A percentile compares a stretch with the other conserved stretches of the same genome.
phyloP scores from a whole-genome alignment of 2,888 invertebrate species.

The Tiphia femorata region DNA sequence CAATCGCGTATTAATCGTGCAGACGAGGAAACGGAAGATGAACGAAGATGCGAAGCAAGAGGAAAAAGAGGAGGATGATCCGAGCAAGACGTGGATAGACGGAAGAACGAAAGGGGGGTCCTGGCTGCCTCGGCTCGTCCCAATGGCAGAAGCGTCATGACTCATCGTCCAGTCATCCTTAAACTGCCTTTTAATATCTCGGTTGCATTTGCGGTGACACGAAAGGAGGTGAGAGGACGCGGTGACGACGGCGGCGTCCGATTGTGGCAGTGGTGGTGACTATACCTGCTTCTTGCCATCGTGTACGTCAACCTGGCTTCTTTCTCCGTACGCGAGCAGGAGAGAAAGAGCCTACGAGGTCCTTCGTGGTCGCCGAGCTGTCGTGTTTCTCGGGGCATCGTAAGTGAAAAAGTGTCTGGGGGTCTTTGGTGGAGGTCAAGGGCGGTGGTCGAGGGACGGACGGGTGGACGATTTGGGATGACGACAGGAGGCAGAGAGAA shows the following conservation, averaged over 20 bases:
- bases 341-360: neutral
- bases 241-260: constrained; percentile 41
- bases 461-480: neutral
- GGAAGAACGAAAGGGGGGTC: constrained; percentile 7
- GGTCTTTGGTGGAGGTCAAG: constrained; percentile 9
- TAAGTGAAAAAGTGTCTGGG: neutral
- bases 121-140: constrained; percentile 15
- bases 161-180: constrained; percentile 62
- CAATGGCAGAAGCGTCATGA: constrained; percentile 45
- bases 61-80: constrained; percentile 5
- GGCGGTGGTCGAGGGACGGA: neutral
- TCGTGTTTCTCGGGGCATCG: too few species aligned
- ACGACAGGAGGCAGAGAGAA: neutral
- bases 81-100: constrained; percentile 10
- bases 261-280: constrained; percentile 40
- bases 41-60: constrained; percentile 9
- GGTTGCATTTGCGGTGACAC: constrained; percentile 48
- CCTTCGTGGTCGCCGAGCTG: neutral
- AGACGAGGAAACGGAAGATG: constrained; percentile 15
- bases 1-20: constrained; percentile 20
- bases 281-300: constrained; percentile 54
- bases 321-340: too few species aligned
- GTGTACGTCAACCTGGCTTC: constrained; percentile 28
- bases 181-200: constrained; percentile 66
- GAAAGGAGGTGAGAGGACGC: constrained; percentile 56